These are phyloP conservation scores for Agapostemon virescens DNA, from an alignment of 2,888 invertebrate species.

Conservation along the genomic window DNA sequence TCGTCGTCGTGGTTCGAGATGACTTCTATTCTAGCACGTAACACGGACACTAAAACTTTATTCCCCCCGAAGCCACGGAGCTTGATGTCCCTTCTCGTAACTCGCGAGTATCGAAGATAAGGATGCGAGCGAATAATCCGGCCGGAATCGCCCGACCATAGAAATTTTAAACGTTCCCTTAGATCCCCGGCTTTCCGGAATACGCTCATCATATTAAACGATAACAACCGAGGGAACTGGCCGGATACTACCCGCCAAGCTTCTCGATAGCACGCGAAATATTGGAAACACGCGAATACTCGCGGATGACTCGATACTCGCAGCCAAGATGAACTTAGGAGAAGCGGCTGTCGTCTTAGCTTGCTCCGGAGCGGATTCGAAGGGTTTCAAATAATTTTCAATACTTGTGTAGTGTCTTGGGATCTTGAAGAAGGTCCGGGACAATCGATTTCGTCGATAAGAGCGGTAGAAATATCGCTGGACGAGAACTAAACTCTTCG, in stretches of 20 bases:
- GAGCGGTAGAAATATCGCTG: too few species aligned
- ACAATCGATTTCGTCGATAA: too few species aligned
- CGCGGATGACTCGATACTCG: neutral
- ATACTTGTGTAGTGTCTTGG: too few species aligned
- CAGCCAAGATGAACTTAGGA: too few species aligned
- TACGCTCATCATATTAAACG: conserved; percentile 10
- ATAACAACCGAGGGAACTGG: neutral
- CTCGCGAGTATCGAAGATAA: conserved; percentile 38
- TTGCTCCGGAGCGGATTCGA: too few species aligned
- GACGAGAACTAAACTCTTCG: too few species aligned
- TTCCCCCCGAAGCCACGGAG: neutral
- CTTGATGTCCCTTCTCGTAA: conserved; percentile 31
- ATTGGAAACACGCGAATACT: conserved; percentile 1
- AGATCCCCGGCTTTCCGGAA: neutral
- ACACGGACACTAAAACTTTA: conserved; percentile 36
- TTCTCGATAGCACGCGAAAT: neutral
- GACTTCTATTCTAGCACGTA: neutral
- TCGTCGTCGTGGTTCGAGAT: neutral
- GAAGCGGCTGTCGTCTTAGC: too few species aligned
- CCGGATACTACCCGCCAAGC: neutral
- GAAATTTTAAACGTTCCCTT: conserved; percentile 26
- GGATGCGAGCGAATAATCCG: conserved; percentile 31
- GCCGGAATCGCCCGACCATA: conserved; percentile 22
- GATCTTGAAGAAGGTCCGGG: too few species aligned
- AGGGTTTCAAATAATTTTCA: too few species aligned